Base-by-base conservation (phyloP, 2,888 invertebrate genomes). In the Girardia tigrina region DNA sequence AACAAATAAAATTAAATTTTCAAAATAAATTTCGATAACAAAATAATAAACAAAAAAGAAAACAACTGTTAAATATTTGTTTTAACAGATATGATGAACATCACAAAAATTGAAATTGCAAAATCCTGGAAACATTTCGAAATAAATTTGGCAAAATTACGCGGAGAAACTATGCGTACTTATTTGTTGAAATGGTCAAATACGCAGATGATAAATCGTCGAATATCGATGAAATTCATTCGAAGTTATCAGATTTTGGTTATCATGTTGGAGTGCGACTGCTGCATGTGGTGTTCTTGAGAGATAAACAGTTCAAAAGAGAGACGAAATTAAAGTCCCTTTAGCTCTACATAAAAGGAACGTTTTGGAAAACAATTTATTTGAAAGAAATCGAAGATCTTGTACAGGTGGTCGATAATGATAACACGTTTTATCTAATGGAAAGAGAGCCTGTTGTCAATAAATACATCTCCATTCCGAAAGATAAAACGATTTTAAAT, bases 361-460 rank as follows among this genome's bases (percentile, higher is more conserved):
- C 92, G 0, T 86, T 99, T 20, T 98, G 98, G 98, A 97, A 95
- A 88, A 91, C 28, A 16, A 26, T 69, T 56, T n/a, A 26, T 76
- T 29, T 70, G 70, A 14, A 20, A 16, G n/a, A 75, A n/a, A 70
- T 76, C 14, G 4, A 20, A 75, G n/a, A 75, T 76, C 14, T 36
- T 8, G 36, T 12, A 36, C 8, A 16, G 16, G 36, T 16, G 16
- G 36, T 36, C 36, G 36, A 36, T 36, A 36, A 36, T 36, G 36
- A 36, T 36, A 36, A 36, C 16, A 36, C 36, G 8, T 36, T 97
- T 85, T 97, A 97, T 81, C 90, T 99, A 69, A 97, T 98, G 83
- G 98, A 98, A 84, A 94, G 94, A 81, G 97, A 98, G 82, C 93
- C 97, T 12, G 82, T 99, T 79, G 95, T 94, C 0, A 98, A 98